phyloP scores from a whole-genome alignment of 2,888 invertebrate species.

The Phlogophora meticulosa region DNA sequence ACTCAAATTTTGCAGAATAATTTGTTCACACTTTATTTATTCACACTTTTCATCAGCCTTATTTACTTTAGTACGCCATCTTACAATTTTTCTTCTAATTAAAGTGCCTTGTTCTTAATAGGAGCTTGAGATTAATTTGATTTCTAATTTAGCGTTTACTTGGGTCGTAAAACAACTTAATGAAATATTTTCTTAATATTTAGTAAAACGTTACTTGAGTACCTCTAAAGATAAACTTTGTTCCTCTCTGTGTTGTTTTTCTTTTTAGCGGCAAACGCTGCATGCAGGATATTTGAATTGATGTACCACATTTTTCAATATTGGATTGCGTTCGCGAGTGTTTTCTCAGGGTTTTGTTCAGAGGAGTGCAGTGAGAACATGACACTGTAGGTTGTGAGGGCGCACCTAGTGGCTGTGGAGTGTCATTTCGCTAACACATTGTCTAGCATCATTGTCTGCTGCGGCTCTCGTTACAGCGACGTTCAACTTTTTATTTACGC shows the following conservation, averaged over 20 bases:
- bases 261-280: slow-evolving; percentile 9
- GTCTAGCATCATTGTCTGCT: slow-evolving; percentile 88
- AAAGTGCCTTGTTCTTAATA: slow-evolving; percentile 46
- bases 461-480: slow-evolving; percentile 85
- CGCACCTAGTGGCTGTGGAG: slow-evolving; percentile 83
- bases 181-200: slow-evolving; percentile 45
- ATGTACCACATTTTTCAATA: slow-evolving; percentile 60
- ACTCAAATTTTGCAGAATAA: slow-evolving; percentile 79
- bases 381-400: slow-evolving; percentile 76
- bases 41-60: slow-evolving; percentile 59
- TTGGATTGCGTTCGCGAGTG: slow-evolving; percentile 50
- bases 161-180: slow-evolving; percentile 8
- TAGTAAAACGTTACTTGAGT: slow-evolving; percentile 11
- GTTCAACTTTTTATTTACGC: slow-evolving; percentile 91
- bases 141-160: slow-evolving; percentile 36
- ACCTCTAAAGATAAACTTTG: neutral
- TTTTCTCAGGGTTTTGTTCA: slow-evolving; percentile 63
- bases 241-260: slow-evolving; percentile 7
- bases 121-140: slow-evolving; percentile 41
- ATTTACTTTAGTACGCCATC: slow-evolving; percentile 19
- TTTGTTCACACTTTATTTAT: slow-evolving; percentile 70
- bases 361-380: slow-evolving; percentile 70
- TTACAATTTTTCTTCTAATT: slow-evolving; percentile 48
- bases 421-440: slow-evolving; percentile 88
- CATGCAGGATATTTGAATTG: slow-evolving; percentile 36